A percentile compares a stretch with the other conserved stretches of the same genome.
These are phyloP conservation scores for Chaitophorus viminalis DNA, from an alignment of 2,888 invertebrate species.

Conservation along the genomic window DNA sequence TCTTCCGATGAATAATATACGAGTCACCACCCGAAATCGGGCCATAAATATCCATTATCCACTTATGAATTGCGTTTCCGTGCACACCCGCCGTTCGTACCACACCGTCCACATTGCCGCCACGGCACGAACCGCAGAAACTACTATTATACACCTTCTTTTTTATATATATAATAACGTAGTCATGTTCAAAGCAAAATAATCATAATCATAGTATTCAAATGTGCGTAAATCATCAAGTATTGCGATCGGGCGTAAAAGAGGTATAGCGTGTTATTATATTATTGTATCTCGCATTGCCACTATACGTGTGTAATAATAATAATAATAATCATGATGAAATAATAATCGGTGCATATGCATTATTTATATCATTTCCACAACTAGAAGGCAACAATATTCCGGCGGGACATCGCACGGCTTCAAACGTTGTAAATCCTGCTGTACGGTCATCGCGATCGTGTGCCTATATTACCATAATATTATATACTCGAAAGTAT, in stretches of 20 bases:
- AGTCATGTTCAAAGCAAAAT: background rate
- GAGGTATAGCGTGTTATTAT: too few species aligned
- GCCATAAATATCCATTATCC: slow-evolving; percentile 58
- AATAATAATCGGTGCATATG: too few species aligned
- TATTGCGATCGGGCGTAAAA: background rate
- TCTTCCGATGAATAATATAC: slow-evolving; percentile 49
- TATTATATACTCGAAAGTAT: too few species aligned
- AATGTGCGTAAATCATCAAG: slow-evolving; percentile 25
- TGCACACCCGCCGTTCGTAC: background rate
- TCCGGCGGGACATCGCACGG: too few species aligned
- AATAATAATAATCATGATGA: too few species aligned
- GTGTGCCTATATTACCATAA: too few species aligned
- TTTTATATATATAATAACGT: background rate
- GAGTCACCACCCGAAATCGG: slow-evolving; percentile 18
- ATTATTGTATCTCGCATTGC: too few species aligned
- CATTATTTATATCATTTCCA: too few species aligned
- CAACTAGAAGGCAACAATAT: too few species aligned
- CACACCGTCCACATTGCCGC: background rate
- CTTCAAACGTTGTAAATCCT: too few species aligned
- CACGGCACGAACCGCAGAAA: background rate
- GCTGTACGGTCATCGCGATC: too few species aligned
- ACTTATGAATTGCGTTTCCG: slow-evolving; percentile 47
- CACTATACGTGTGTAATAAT: too few species aligned
- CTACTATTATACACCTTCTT: background rate
- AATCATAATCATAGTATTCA: slow-evolving; percentile 15